Percentiles rank a stretch among this genome's conserved stretches.
These are phyloP conservation scores for Phaedon cochleariae DNA, from an alignment of 2,888 invertebrate species.

Conservation along the genomic window DNA sequence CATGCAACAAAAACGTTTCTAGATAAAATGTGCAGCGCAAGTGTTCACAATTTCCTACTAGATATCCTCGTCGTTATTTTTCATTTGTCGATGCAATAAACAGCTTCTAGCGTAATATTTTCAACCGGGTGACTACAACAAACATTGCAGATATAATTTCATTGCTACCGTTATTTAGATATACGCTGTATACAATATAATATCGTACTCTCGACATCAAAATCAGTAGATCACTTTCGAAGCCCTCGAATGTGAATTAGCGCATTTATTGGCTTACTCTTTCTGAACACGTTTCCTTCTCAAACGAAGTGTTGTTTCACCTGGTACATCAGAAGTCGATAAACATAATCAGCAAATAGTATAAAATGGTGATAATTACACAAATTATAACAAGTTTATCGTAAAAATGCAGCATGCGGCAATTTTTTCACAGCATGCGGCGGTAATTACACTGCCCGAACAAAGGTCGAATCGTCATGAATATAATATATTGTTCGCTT, in stretches of 20 bases:
- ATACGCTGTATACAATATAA: no score
- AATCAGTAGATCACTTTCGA: no score
- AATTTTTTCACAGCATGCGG: constrained; percentile 15
- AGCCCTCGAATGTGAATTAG: no score
- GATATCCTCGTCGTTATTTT: background rate
- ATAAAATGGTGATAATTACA: background rate
- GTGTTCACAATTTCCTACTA: background rate
- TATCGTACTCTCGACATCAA: no score
- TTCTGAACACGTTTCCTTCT: no score
- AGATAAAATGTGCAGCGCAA: constrained; percentile 2
- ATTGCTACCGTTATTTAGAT: no score
- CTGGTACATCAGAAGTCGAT: no score
- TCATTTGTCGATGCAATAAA: background rate
- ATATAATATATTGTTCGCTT: background rate
- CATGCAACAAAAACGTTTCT: background rate
- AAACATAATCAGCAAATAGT: background rate
- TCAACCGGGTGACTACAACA: background rate
- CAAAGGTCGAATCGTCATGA: constrained; percentile 40
- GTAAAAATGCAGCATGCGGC: constrained; percentile 21
- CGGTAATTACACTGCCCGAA: background rate
- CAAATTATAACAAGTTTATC: constrained; percentile 18
- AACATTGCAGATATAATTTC: no score
- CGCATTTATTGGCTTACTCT: no score
- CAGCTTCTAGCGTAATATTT: background rate
- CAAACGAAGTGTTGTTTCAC: background rate